Evolutionary conservation across 1,140 invertebrate species (phyloP).

Genomic region (Drosophila kanapiae): DNA sequence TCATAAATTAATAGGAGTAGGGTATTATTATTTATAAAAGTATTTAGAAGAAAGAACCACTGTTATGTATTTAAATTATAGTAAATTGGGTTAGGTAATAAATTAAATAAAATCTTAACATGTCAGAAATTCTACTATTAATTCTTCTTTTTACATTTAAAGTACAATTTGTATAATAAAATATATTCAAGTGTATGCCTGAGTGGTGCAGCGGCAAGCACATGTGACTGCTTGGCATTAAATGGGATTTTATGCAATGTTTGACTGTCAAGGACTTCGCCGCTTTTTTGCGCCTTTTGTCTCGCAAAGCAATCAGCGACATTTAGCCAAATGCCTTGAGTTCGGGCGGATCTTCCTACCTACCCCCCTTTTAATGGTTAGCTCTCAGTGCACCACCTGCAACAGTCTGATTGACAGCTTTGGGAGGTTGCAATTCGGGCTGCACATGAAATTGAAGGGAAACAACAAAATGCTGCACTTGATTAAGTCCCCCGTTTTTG

Average conservation of each 20-base stretch:
- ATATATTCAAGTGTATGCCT: neutral
- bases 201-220: slow-evolving; percentile 47
- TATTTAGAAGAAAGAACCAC: too few relatives aligned
- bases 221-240: slow-evolving; percentile 71
- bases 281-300: slow-evolving; percentile 62
- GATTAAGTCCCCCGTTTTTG: slow-evolving; percentile 39
- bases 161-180: too few relatives aligned
- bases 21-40: too few relatives aligned
- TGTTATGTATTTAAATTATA: too few relatives aligned
- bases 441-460: slow-evolving; percentile 52
- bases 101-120: too few relatives aligned
- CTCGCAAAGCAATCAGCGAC: slow-evolving; percentile 49
- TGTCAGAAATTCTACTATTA: too few relatives aligned
- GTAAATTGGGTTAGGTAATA: too few relatives aligned
- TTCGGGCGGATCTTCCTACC: slow-evolving; percentile 26
- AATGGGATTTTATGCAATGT: slow-evolving; percentile 77
- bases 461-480: slow-evolving; percentile 56
- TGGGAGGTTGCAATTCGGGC: slow-evolving; percentile 47
- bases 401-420: slow-evolving; percentile 59
- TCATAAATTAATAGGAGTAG: too few relatives aligned
- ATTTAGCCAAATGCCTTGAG: slow-evolving; percentile 48
- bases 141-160: too few relatives aligned
- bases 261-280: slow-evolving; percentile 55
- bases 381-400: slow-evolving; percentile 45
- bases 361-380: slow-evolving; percentile 1